Conservation (phyloP, 2,113 vertebrate genomes). For the Oryzias celebensis region DNA sequence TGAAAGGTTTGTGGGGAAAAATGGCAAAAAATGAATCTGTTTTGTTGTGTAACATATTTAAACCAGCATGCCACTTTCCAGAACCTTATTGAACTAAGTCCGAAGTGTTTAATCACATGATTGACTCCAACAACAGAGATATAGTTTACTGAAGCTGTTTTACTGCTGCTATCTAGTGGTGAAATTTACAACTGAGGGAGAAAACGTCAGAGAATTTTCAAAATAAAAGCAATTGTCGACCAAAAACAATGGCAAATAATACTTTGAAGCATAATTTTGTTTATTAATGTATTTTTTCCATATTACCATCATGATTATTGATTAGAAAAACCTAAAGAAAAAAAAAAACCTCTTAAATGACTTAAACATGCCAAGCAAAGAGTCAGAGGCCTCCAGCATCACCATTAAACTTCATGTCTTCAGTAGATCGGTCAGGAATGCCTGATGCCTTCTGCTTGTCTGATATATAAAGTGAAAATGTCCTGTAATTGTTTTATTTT, state of each 20-base stretch:
- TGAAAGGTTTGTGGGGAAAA: no score
- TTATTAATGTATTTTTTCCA: slow-evolving; percentile 7
- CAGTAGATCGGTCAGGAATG: slow-evolving; percentile 40
- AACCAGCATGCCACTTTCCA: no score
- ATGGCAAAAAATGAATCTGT: no score
- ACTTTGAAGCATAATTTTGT: slow-evolving; percentile 13
- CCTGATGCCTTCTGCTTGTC: slow-evolving; percentile 8
- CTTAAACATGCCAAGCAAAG: slow-evolving; percentile 13
- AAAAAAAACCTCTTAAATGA: background rate
- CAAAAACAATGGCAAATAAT: background rate
- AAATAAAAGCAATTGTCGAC: background rate
- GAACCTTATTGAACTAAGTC: no score
- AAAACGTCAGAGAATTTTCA: background rate
- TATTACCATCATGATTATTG: slow-evolving; percentile 11
- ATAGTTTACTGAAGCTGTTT: background rate
- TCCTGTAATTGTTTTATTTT: slow-evolving; percentile 7
- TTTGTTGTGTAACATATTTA: no score
- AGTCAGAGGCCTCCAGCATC: slow-evolving; percentile 16
- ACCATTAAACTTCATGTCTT: slow-evolving; percentile 37
- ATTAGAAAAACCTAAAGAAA: slow-evolving; percentile 2
- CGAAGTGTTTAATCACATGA: no score
- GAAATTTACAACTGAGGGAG: background rate
- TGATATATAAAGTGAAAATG: slow-evolving; percentile 13
- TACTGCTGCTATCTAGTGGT: slow-evolving; percentile 59
- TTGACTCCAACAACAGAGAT: no score